Base-by-base conservation (phyloP, 1,140 invertebrate genomes). In the Antheraea mylitta region DNA sequence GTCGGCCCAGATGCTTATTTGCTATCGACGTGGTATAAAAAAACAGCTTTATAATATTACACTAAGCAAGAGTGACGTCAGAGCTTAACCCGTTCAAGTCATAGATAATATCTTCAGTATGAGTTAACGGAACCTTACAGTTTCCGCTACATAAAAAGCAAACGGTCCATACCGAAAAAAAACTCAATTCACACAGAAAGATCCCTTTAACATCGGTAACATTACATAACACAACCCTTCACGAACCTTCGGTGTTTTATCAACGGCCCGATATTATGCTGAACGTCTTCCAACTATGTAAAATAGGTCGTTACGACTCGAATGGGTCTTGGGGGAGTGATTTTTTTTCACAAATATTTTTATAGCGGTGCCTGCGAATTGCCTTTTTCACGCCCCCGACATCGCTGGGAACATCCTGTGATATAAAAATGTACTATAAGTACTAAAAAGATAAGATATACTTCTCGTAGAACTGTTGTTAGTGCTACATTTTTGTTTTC, bases 321-420 rank as follows among this genome's bases (percentile, higher is more conserved):
- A 19, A 19, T 60, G 18, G 18, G 18, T 60, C 18, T 60, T 10
- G 22, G 59, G 59, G 22, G 59, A 30, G 59, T 60, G 0, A 60
- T 60, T 19, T 22, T 60, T 60, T 30, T 60, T 10, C 59, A 19
- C 22, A 30, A 60, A 60, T 60, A 60, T 60, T 60, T 60, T 60
- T 60, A 19, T 60, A 19, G 7, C 59, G 59, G 18, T 10, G 22
- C 59, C 18, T 30, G 22, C 59, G 59, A 53, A 53, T 53, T 53
- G 45, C 45, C 45, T 53, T 53, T 30, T 53, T 53, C 45, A 53
- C 45, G 45, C 45, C 45, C 16, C 16, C 45, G 45, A 53, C 16
- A 53, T 53, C 45, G 11, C 16, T 13, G 45, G 45, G 7, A 53
- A 53, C 45, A 53, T 53, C 45, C 45, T 16, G 9, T 13, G 45